Evolutionary conservation across 2,113 vertebrate species (phyloP).

Genomic region (Irena cyanogastra): DNA sequence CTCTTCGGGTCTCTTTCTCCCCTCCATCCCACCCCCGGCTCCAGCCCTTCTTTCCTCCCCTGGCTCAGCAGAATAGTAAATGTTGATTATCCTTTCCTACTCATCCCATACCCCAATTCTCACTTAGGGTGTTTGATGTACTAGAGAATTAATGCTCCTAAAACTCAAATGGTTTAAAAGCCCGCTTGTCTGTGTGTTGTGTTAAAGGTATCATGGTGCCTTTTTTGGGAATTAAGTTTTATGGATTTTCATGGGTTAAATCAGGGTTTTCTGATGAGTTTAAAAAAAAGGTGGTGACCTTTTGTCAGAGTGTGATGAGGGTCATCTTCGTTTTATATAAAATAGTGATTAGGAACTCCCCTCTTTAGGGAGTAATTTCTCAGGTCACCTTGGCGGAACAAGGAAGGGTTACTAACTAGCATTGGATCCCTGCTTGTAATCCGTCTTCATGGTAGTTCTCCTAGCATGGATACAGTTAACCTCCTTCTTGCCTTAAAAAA

Average conservation of each 20-base stretch:
- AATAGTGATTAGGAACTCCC: neutral
- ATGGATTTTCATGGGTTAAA: neutral
- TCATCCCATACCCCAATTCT: neutral
- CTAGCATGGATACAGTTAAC: neutral
- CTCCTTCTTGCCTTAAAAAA: neutral
- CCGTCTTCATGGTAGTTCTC: neutral
- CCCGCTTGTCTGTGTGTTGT: rapidly evolving
- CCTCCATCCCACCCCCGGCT: neutral
- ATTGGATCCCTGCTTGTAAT: neutral
- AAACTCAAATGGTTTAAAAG: neutral
- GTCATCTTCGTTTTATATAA: neutral
- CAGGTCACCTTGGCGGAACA: neutral
- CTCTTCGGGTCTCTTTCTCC: neutral
- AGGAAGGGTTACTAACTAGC: neutral
- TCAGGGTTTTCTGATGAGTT: neutral
- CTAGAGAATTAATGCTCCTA: neutral
- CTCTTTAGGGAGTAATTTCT: neutral
- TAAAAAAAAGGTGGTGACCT: neutral
- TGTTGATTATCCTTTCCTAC: conserved; percentile 35
- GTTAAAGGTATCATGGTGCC: neutral
- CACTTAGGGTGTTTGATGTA: neutral
- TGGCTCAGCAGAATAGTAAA: neutral
- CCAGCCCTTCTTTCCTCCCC: conserved; percentile 2
- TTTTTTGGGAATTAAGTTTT: neutral
- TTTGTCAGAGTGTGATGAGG: neutral